Evolutionary conservation across 2,888 invertebrate species (phyloP), one percentile per base, ranked within the genome.

Genomic region (Molorchus minor): DNA sequence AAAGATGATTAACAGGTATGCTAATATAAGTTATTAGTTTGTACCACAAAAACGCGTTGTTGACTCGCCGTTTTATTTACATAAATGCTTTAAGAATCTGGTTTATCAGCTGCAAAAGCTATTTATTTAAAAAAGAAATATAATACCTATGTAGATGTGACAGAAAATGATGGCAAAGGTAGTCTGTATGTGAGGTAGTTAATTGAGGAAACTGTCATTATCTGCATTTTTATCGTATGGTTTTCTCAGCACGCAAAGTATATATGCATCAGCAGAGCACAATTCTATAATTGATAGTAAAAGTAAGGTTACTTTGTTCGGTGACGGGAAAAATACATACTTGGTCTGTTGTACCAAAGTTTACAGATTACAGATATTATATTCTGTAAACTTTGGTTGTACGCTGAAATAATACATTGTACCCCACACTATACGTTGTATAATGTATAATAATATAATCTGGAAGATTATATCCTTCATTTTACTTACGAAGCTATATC

Each of bases 111-210:
- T 33, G 33, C n/a, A n/a, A 3, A 7, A 3, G 25, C 8, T 25
- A 25, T 25, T 25, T 25, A 25, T 25, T 25, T 5, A 25, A 25
- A 25, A 25, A 25, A 25, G 12, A 3, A 33, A 33, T 12, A 33
- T n/a, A n/a, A n/a, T n/a, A 30, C 12, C 7, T 16, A 15, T 13
- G 29, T 16, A 16, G 12, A 45, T 30, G 45, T 45, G 45, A 45
- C 15, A 29, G 29, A 10, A 45, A 45, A 45, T 30, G 29, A 16
- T 30, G 45, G 45, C 17, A 45, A 45, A 45, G 4, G 25, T 8
- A 25, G 25, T 8, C 25, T 25, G 25, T 25, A 25, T 8, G 25
- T 25, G 4, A 5, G 25, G 25, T 25, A 5, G 8, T 25, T 8
- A 8, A 25, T 25, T 4, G 25, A 25, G 4, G 8, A 8, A 25